These are phyloP conservation scores for Sminthopsis crassicaudata DNA, from an alignment of 2,113 vertebrate species.

Conservation along the genomic window DNA sequence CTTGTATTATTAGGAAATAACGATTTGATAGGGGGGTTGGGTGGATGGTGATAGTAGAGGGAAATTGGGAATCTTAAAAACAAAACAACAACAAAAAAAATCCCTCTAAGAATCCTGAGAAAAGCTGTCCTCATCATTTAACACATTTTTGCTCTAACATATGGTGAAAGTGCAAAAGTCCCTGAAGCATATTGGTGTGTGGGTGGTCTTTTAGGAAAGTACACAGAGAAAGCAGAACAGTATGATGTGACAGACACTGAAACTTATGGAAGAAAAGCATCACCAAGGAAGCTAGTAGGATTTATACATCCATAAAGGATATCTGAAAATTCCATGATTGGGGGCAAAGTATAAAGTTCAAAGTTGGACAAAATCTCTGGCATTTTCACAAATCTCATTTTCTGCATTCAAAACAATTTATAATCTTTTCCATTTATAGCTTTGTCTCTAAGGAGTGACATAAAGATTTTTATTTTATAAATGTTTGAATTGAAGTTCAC, in stretches of 20 bases:
- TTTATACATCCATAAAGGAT: not conserved
- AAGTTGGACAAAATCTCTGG: constrained; percentile 18
- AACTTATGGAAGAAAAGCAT: not conserved
- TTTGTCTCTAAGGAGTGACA: constrained; percentile 12
- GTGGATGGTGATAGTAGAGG: not conserved
- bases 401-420: not conserved
- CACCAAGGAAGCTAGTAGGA: not conserved
- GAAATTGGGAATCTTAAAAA: not conserved
- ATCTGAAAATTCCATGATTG: constrained; percentile 6
- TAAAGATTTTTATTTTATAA: constrained; percentile 6
- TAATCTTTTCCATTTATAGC: not conserved
- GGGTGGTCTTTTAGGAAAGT: constrained; percentile 67
- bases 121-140: constrained; percentile 31
- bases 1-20: constrained; percentile 35
- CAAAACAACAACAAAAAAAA: not conserved
- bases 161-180: constrained; percentile 55
- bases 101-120: not conserved
- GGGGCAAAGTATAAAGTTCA: not conserved
- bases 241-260: not conserved
- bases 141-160: constrained; percentile 59
- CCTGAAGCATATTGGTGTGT: constrained; percentile 52
- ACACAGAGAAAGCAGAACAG: constrained; percentile 9
- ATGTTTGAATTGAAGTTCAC: constrained; percentile 30
- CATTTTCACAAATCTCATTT: not conserved
- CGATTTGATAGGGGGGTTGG: not conserved